Percentiles rank a stretch among this genome's conserved stretches.
These are phyloP conservation scores for Carcharodon carcharias DNA, from an alignment of 2,797 vertebrate genomes.

Conservation along the genomic window DNA sequence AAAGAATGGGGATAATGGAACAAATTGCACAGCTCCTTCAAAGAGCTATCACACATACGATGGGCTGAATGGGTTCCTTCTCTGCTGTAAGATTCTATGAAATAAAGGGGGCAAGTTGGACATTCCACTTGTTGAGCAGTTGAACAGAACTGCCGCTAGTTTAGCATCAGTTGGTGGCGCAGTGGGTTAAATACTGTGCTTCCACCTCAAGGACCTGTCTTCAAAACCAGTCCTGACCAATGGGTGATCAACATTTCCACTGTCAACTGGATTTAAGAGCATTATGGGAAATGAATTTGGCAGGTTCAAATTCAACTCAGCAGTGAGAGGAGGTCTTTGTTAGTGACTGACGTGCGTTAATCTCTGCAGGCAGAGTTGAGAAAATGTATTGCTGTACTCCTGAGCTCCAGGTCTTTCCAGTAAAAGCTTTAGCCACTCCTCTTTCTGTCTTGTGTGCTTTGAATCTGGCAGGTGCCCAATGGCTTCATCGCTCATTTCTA, in stretches of 20 bases:
- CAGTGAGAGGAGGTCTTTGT: background rate
- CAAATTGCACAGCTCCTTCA: background rate
- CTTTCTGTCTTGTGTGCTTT: background rate
- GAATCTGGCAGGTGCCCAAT: slow-evolving; percentile 65
- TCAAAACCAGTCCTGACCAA: background rate
- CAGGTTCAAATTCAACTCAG: background rate
- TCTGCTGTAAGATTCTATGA: background rate
- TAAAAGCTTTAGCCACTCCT: background rate
- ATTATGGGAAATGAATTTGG: background rate
- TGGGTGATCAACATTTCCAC: background rate
- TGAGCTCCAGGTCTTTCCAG: background rate
- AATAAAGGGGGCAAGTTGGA: background rate
- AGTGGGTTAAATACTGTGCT: background rate
- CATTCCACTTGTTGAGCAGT: background rate
- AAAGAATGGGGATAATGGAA: background rate
- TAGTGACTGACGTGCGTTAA: too few species aligned
- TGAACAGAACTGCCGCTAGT: background rate
- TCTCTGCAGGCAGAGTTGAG: too few species aligned
- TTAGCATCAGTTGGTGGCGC: background rate
- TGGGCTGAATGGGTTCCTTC: background rate
- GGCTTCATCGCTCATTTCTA: slow-evolving; percentile 96
- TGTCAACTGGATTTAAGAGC: background rate
- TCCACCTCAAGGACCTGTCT: background rate
- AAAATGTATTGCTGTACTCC: background rate
- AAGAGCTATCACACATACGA: background rate